Base-by-base conservation (phyloP, 2,888 invertebrate genomes). In the Diloba caeruleocephala region DNA sequence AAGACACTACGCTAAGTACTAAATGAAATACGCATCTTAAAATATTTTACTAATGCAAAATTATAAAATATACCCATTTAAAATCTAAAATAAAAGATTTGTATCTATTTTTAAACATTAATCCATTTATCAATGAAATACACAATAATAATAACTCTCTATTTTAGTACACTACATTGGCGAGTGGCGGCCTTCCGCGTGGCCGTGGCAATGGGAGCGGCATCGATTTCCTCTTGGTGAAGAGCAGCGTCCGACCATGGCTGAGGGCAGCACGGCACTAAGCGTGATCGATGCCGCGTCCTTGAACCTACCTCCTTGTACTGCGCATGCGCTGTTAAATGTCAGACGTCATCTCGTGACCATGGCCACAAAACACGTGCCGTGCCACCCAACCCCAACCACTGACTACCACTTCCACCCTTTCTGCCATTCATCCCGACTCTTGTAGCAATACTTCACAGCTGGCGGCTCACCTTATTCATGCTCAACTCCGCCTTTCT, bases 261-360 rank as follows among this genome's bases (percentile, higher is more conserved):
- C 85, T 82, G 79, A 75, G 74, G 77, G 66, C 80, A 72, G 71
- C 71, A 60, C 61, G 54, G 76, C 78, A 86, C 85, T 88, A 78
- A 78, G 53, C 49, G 59, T 82, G 84, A 90, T 93, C 92, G 89
- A 92, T 92, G 79, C 38, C 19, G 48, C 81, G 88, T 87, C 92
- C 92, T 91, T 93, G 92, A 93, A 90, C 92, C 84, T 74, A 78
- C 62, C 59, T 71, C 61, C 53, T 52, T 44, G 58, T 59, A 81
- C 62, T 79, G 85, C 90, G 90, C 86, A 88, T 81, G 90, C 85
- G 82, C 75, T 66, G 36, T 62, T 80, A 81, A 85, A 85, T 82
- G 81, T 81, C 87, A 72, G 78, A 90, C 89, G 92, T 92, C 92
- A 92, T 82, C 56, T 73, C 79, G 84, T 84, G 90, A 78, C 90